phyloP scores from a whole-genome alignment of 2,888 invertebrate genomes.

The Platycheirus albimanus region DNA sequence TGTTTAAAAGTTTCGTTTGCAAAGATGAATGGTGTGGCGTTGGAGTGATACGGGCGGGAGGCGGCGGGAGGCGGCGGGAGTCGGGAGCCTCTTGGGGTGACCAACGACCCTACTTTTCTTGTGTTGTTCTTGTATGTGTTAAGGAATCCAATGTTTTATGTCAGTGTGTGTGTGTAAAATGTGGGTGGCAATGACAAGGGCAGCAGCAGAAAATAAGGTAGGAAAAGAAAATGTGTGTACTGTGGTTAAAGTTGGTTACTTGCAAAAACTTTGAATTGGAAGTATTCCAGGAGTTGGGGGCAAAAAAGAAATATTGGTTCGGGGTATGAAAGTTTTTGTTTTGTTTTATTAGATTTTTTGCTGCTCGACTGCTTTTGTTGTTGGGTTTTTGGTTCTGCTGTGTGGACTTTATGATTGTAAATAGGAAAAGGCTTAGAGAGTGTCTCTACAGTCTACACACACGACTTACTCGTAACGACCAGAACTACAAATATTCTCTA shows the following conservation, averaged over 20 bases:
- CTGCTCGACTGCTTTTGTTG: constrained; percentile 25
- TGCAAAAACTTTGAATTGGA: constrained; percentile 74
- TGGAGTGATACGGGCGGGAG: constrained; percentile 53
- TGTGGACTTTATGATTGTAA: constrained; percentile 59
- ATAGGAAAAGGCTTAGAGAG: constrained; percentile 71
- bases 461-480: constrained; percentile 58
- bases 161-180: constrained; percentile 14
- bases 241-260: constrained; percentile 73
- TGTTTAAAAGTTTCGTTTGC: constrained; percentile 68
- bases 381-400: constrained; percentile 54
- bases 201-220: constrained; percentile 60
- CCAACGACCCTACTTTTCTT: constrained; percentile 60
- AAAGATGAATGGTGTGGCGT: constrained; percentile 70
- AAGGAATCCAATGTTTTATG: constrained; percentile 19
- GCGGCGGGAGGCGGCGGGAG: too few species aligned
- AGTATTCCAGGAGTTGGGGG: constrained; percentile 61
- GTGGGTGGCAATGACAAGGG: neutral
- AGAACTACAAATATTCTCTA: constrained; percentile 52
- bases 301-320: constrained; percentile 33
- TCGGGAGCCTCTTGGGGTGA: constrained; percentile 68
- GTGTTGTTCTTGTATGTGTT: constrained; percentile 28
- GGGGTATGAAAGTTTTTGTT: constrained; percentile 64
- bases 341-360: constrained; percentile 43
- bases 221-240: constrained; percentile 62
- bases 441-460: constrained; percentile 61